Base-by-base conservation (phyloP, 2,113 vertebrate genomes). In the Lampris incognitus region DNA sequence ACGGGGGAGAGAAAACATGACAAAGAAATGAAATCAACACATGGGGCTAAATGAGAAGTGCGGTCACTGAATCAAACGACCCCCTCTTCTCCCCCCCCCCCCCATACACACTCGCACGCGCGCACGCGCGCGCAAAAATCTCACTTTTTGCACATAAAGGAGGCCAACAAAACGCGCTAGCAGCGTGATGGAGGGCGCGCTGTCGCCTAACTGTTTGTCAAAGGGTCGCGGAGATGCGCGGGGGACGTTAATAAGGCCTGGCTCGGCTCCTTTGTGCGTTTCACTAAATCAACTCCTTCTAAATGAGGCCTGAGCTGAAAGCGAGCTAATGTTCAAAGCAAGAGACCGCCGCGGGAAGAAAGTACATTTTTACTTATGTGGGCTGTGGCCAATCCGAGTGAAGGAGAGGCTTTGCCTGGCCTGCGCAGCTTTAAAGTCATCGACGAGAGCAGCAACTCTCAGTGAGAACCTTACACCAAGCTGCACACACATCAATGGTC, bases 261-360 rank as follows among this genome's bases (percentile, higher is more conserved):
- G 88, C 85, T 92, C 84, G 90, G 86, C 84, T 79, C 90, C 94
- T 94, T 95, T 96, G 95, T 95, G 90, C 93, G 91, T 93, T 92
- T 92, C 91, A 93, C 94, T 90, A 94, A 94, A 94, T 92, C 93
- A 93, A 92, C 92, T 95, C 91, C 78, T 93, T 93, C 90, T 94
- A 95, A 94, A 94, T 94, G 94, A 95, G 91, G 92, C 84, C 79
- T 88, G 90, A 93, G 91, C 94, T 96, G 95, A 96, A 96, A 96
- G 92, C 90, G 96, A 96, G 94, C 95, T 95, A 95, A 96, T 96
- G 94, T 95, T 95, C 94, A 95, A 94, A 96, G 95, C 89, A 90
- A 93, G 90, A 93, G 92, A 89, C 93, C 93, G 93, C 88, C 93
- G 82, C 81, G 90, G 85, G 87, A 91, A 89, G 85, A 94, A 91